Evolutionary conservation across 2,113 vertebrate genomes (phyloP).

Genomic region (Trogon surrucura): DNA sequence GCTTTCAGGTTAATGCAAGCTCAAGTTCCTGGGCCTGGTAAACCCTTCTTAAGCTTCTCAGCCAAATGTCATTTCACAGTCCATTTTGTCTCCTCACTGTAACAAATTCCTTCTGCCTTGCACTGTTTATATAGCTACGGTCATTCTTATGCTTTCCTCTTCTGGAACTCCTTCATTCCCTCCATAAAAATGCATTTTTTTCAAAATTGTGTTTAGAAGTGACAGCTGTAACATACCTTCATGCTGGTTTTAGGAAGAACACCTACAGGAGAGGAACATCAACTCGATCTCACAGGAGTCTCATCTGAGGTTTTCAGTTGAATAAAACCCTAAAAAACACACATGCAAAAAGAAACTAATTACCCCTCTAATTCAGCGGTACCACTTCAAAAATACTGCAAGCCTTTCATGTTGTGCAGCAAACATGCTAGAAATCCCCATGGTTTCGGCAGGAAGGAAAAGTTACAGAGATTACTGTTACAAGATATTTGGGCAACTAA

Average conservation of each 20-base stretch:
- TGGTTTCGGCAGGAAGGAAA: background rate
- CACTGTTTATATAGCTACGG: rapidly evolving
- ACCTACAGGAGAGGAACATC: rapidly evolving
- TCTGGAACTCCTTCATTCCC: background rate
- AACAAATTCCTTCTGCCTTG: background rate
- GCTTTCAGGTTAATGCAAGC: background rate
- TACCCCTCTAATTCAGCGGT: background rate
- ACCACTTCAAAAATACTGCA: background rate
- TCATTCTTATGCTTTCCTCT: background rate
- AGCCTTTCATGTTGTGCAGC: background rate
- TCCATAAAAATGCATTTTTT: background rate
- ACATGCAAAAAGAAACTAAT: background rate
- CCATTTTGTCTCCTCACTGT: background rate
- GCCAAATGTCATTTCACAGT: rapidly evolving
- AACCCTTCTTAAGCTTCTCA: rapidly evolving
- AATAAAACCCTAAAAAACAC: background rate
- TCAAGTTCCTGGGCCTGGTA: background rate
- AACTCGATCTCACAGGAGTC: background rate
- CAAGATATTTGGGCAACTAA: background rate
- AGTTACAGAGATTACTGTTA: background rate
- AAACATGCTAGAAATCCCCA: background rate
- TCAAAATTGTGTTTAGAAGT: background rate
- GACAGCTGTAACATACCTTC: rapidly evolving
- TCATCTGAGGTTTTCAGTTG: background rate
- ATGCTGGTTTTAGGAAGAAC: background rate